Conservation (phyloP, 1,140 invertebrate genomes). For the Sinonovacula constricta region DNA sequence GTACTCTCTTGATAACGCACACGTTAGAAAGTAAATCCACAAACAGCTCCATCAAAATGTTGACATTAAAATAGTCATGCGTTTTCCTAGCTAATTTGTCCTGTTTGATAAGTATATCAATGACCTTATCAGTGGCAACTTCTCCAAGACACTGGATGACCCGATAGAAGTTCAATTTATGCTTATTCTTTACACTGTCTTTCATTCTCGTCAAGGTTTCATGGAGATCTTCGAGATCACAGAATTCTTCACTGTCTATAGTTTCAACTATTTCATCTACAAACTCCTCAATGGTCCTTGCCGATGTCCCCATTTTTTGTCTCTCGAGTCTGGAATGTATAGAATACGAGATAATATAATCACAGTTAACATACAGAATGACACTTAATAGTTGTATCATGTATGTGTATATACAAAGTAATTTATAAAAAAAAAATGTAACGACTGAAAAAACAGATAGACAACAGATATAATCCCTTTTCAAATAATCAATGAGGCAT, state of each 20-base stretch:
- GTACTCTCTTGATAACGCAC: conserved; percentile 50
- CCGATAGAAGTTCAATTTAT: conserved; percentile 58
- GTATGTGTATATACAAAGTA: no score
- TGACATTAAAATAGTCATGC: conserved; percentile 36
- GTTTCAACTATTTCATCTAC: conserved; percentile 44
- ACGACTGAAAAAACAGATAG: no score
- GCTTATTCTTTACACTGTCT: conserved; percentile 49
- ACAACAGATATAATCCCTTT: no score
- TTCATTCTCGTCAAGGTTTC: conserved; percentile 56
- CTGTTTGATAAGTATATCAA: conserved; percentile 32
- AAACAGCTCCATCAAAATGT: conserved; percentile 49
- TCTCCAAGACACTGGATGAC: conserved; percentile 59
- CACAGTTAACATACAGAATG: no score
- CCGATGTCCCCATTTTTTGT: no score
- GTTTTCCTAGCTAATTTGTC: conserved; percentile 45
- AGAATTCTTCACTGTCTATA: conserved; percentile 36
- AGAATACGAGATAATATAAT: no score
- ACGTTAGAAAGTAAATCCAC: conserved; percentile 49
- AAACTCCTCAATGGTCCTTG: conserved; percentile 55
- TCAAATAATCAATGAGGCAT: no score
- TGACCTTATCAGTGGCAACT: conserved; percentile 28
- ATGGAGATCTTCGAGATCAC: conserved; percentile 30
- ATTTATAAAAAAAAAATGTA: no score
- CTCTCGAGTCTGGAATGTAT: no score
- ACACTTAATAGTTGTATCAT: no score